Percentiles rank a stretch among this genome's conserved stretches.
These are phyloP conservation scores for Ryuthela nishihirai DNA, from an alignment of 2,888 invertebrate species.

Conservation along the genomic window DNA sequence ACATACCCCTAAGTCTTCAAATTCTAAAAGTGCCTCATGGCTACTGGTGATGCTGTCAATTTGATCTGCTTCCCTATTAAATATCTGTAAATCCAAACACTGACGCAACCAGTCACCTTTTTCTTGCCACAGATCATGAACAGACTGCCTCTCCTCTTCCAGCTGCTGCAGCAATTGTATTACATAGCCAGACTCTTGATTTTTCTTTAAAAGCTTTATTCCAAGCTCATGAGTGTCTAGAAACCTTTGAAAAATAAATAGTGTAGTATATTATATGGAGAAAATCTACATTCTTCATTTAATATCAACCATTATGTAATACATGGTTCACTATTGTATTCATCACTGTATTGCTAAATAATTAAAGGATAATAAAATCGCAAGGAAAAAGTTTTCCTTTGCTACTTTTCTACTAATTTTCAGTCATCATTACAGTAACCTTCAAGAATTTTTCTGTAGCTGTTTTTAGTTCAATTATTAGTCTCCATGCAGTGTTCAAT, in stretches of 20 bases:
- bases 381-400: too few species aligned
- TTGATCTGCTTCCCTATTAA: conserved; percentile 94
- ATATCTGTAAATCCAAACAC: conserved; percentile 73
- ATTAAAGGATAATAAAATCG: too few species aligned
- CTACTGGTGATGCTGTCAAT: conserved; percentile 92
- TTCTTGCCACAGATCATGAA: conserved; percentile 74
- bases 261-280: not conserved
- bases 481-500: too few species aligned
- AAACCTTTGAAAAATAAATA: too few species aligned
- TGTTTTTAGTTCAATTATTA: too few species aligned
- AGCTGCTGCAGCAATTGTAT: conserved; percentile 68
- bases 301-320: not conserved
- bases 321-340: not conserved
- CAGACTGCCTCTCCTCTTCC: conserved; percentile 68
- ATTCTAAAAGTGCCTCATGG: conserved; percentile 88
- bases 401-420: too few species aligned
- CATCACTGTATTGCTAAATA: not conserved
- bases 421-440: too few species aligned
- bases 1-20: conserved; percentile 70
- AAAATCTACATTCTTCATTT: not conserved
- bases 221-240: conserved; percentile 68
- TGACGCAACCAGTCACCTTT: conserved; percentile 83
- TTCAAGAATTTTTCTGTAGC: too few species aligned
- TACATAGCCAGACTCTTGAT: conserved; percentile 70
- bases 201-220: conserved; percentile 56